Evolutionary conservation across 2,113 vertebrate species (phyloP).

Genomic region (Chamaea fasciata): DNA sequence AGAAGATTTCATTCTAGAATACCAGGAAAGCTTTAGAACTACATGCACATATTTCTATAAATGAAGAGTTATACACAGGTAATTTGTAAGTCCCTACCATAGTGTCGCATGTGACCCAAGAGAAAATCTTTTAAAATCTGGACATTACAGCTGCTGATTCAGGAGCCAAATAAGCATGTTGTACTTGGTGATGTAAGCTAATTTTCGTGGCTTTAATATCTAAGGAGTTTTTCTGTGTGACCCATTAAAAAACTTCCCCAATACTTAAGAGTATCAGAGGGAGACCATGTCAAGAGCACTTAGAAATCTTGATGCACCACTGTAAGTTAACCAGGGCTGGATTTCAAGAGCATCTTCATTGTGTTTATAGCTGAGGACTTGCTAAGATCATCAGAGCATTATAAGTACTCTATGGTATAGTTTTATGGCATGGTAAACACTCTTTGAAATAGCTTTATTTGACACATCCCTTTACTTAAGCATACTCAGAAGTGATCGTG

Average conservation of each 20-base stretch:
- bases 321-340: not conserved
- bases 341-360: not conserved
- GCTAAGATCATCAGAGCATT: not conserved
- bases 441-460: not conserved
- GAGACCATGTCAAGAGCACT: not conserved
- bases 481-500: not conserved
- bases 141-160: not conserved
- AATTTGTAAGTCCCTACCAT: not conserved
- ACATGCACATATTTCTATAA: not conserved
- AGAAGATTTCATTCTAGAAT: not conserved
- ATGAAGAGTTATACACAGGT: not conserved
- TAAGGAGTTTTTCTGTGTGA: not conserved
- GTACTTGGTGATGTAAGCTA: not conserved
- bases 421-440: not conserved
- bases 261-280: not conserved
- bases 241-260: not conserved
- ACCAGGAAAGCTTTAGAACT: not conserved
- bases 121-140: not conserved
- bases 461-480: not conserved
- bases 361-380: not conserved
- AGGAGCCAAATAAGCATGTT: not conserved
- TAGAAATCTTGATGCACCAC: not conserved
- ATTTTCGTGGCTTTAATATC: not conserved
- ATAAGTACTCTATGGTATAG: not conserved
- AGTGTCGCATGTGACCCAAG: not conserved